Base-by-base conservation (phyloP, 2,113 vertebrate genomes). In the Arothron firmamentum region DNA sequence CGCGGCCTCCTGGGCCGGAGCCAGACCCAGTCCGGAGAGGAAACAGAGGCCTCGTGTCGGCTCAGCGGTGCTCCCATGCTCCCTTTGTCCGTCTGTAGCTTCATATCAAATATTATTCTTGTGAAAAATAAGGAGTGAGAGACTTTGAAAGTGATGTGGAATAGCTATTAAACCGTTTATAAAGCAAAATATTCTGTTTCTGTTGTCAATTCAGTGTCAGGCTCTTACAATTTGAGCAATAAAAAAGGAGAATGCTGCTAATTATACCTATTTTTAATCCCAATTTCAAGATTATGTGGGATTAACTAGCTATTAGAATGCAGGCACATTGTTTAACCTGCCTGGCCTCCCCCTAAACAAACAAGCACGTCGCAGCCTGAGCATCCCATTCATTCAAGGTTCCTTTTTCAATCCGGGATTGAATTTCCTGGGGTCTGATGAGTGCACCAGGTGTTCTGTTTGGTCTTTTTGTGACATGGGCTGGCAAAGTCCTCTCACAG, bases 371-470 rank as follows among this genome's bases (percentile, higher is more conserved):
- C 3, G 66, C 48, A 52, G 56, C 72, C 77, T 63, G 77, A 80
- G 72, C 84, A 62, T 73, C 75, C 72, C 62, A 70, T 82, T 82
- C 79, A 83, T 80, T 67, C 72, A 74, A 55, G 66, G 68, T 75
- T 77, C 76, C 72, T 56, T 65, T 78, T 81, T 79, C 70, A 70
- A 47, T 70, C 45, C 50, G 25, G 65, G 81, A 83, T 84, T 83
- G 77, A 74, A 65, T 88, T 88, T 86, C 89, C 79, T 79, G 38
- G 41, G 16, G 78, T 79, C 77, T 78, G 79, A 78, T 72, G 73
- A 75, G 74, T 71, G 77, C 72, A 72, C 38, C 55, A 12, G 62
- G 14, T 61, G 70, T 74, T 84, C 80, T 77, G 75, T 83, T 77
- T 62, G 34, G 55, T 55, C 77, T 75, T 83, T 73, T 70, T 47